Conservation (phyloP, 2,888 invertebrate species). For the Melipona beecheii region DNA sequence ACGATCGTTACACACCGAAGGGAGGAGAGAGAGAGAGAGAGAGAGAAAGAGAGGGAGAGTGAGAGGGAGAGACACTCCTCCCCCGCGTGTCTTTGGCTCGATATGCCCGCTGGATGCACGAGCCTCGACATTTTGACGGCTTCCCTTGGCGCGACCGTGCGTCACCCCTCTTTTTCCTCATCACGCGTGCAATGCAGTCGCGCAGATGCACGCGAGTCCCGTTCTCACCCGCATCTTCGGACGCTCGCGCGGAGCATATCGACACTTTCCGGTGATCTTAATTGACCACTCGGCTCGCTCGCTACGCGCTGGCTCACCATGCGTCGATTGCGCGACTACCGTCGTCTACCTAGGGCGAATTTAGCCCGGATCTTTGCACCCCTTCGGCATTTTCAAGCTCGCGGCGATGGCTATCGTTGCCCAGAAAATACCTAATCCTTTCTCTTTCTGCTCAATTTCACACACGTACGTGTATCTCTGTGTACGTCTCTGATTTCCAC, state of each 20-base stretch:
- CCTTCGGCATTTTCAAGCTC: slow-evolving; percentile 13
- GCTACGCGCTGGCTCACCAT: slow-evolving; percentile 40
- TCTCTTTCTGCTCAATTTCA: background rate
- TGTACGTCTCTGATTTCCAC: background rate
- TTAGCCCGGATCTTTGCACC: slow-evolving; percentile 49
- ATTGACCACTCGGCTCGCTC: slow-evolving; percentile 72
- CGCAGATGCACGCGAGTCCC: slow-evolving; percentile 70
- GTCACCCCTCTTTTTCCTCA: slow-evolving; percentile 52
- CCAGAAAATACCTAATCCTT: background rate
- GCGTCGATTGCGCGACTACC: slow-evolving; percentile 59
- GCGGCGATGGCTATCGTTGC: slow-evolving; percentile 20
- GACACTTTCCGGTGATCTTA: slow-evolving; percentile 70
- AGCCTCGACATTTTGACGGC: slow-evolving; percentile 72
- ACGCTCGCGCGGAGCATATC: slow-evolving; percentile 66
- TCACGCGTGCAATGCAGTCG: slow-evolving; percentile 58
- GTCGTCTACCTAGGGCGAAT: slow-evolving; percentile 37
- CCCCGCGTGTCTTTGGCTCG: slow-evolving; percentile 59
- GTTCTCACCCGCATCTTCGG: slow-evolving; percentile 50
- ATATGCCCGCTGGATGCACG: slow-evolving; percentile 59
- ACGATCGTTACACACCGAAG: slow-evolving; percentile 59
- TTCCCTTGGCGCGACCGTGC: slow-evolving; percentile 71
- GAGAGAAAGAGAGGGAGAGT: slow-evolving; percentile 5
- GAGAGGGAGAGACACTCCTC: slow-evolving; percentile 16
- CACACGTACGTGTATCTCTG: too few relatives aligned
- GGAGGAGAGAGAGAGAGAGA: slow-evolving; percentile 21